phyloP scores from a whole-genome alignment of 2,888 invertebrate species.

The Sphaerophoria rueppellii region DNA sequence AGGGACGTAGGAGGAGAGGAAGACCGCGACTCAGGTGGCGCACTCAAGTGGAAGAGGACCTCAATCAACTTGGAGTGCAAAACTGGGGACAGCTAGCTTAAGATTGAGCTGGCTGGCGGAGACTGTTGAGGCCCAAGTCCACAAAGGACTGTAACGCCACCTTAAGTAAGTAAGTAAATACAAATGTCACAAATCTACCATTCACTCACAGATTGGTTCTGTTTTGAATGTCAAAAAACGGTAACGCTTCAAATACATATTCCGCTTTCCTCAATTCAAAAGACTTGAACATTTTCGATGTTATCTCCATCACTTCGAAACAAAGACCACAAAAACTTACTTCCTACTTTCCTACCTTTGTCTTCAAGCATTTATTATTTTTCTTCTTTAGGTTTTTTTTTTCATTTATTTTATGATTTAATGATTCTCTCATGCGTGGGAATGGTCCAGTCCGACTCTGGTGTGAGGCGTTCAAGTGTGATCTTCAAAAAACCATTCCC shows the following conservation, averaged over 20 bases:
- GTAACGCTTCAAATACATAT: too few relatives aligned
- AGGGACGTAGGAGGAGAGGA: too few relatives aligned
- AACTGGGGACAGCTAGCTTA: too few relatives aligned
- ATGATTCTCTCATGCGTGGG: conserved; percentile 56
- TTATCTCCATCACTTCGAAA: conserved; percentile 14
- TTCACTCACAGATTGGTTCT: too few relatives aligned
- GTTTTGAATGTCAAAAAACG: not conserved
- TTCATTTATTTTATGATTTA: conserved; percentile 35
- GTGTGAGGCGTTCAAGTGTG: conserved; percentile 35
- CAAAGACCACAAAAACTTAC: conserved; percentile 37
- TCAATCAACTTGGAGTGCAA: too few relatives aligned
- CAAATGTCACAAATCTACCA: too few relatives aligned
- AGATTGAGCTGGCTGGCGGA: too few relatives aligned
- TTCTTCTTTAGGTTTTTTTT: not conserved
- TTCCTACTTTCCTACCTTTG: conserved; percentile 41
- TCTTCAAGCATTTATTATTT: not conserved
- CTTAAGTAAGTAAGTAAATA: too few relatives aligned
- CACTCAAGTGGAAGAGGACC: too few relatives aligned
- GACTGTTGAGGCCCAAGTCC: too few relatives aligned
- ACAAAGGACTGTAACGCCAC: too few relatives aligned
- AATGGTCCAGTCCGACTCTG: conserved; percentile 18
- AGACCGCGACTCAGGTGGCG: too few relatives aligned
- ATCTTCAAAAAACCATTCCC: conserved; percentile 49
- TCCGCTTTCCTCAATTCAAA: not conserved
- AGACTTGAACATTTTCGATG: not conserved